phyloP scores from a whole-genome alignment of 2,888 invertebrate species.

The Leptopilina myrica region DNA sequence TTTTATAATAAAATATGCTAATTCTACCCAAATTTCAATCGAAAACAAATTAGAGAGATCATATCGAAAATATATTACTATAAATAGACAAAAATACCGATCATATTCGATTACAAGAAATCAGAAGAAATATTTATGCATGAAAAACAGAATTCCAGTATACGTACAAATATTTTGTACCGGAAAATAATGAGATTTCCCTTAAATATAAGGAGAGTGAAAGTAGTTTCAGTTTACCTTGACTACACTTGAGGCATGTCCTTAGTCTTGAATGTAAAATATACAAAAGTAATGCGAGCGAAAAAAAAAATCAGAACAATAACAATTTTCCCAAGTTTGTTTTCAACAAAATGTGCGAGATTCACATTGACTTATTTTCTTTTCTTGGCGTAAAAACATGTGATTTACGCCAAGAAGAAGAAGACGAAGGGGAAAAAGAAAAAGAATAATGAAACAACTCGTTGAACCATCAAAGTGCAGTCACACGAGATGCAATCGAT shows the following conservation, averaged over 20 bases:
- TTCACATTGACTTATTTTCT: neutral
- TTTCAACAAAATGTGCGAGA: neutral
- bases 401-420: slow-evolving; percentile 1
- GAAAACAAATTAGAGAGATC: no score
- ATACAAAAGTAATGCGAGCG: neutral
- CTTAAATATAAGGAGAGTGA: slow-evolving; percentile 21
- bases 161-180: neutral
- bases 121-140: no score
- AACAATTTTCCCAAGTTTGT: neutral
- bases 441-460: no score
- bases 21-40: no score
- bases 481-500: neutral
- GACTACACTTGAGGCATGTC: neutral
- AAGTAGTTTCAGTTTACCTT: slow-evolving; percentile 29
- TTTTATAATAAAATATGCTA: no score
- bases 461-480: neutral
- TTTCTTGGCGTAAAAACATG: slow-evolving; percentile 2
- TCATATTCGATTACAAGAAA: no score
- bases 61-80: no score
- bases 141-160: no score
- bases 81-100: no score
- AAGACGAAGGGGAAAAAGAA: no score
- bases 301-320: neutral
- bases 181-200: slow-evolving; percentile 3
- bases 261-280: slow-evolving; percentile 1